Percentiles rank a stretch among this genome's conserved stretches.
Evolutionary conservation across 53 echinoderm and acorn worm genomes (phyloP).

Genomic region (Patiria pectinifera): DNA sequence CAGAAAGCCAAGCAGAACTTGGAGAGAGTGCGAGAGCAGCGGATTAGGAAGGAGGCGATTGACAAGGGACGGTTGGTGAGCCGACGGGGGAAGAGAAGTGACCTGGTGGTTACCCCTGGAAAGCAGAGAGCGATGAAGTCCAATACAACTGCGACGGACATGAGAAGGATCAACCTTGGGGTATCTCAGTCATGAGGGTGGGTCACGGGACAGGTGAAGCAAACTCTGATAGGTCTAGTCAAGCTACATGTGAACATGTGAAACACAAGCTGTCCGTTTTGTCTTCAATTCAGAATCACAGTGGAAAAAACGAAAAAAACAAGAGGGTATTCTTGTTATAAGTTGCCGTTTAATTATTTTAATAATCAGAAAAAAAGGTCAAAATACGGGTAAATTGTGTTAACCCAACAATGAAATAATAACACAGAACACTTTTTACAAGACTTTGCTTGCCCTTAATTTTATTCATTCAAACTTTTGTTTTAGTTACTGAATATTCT

Average conservation of each 20-base stretch:
- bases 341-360: no score
- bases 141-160: background rate
- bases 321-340: no score
- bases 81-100: background rate
- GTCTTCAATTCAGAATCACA: no score
- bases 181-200: conserved; percentile 24
- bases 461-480: background rate
- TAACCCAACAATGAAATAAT: background rate
- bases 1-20: conserved; percentile 63
- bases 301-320: no score
- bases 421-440: background rate
- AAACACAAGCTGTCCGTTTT: no score
- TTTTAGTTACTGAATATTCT: no score
- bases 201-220: background rate
- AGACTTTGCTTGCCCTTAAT: background rate
- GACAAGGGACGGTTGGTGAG: conserved; percentile 11
- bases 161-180: conserved; percentile 15
- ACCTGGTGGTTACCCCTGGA: conserved; percentile 30
- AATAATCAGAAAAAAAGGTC: no score
- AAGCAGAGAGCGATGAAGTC: background rate
- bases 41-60: conserved; percentile 2
- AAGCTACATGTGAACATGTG: no score
- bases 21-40: conserved; percentile 61
- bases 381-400: no score
- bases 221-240: background rate